Evolutionary conservation across 2,113 vertebrate species (phyloP).

Genomic region (Xenotilapia flavipinnis): DNA sequence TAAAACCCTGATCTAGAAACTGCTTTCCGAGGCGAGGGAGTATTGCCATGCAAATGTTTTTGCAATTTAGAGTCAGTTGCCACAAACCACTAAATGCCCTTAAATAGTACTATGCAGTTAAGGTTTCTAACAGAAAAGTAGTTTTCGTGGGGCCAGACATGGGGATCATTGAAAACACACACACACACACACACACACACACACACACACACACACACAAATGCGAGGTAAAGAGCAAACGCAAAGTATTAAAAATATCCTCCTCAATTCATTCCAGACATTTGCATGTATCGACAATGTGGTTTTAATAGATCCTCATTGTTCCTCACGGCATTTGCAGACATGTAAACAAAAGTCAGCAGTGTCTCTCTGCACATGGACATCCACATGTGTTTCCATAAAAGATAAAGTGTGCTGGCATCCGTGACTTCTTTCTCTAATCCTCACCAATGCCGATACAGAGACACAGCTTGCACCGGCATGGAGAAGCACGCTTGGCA

Average conservation of each 20-base stretch:
- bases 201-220: not conserved
- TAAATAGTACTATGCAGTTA: slow-evolving; percentile 69
- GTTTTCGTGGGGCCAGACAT: slow-evolving; percentile 47
- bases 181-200: no score
- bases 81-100: slow-evolving; percentile 71
- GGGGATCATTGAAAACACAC: slow-evolving; percentile 21
- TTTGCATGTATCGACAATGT: slow-evolving; percentile 53
- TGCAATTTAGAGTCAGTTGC: slow-evolving; percentile 68
- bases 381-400: slow-evolving; percentile 49
- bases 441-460: slow-evolving; percentile 21
- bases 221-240: slow-evolving; percentile 26
- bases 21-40: slow-evolving; percentile 54
- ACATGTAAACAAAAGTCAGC: slow-evolving; percentile 57
- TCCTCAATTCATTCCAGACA: slow-evolving; percentile 30
- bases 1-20: slow-evolving; percentile 71
- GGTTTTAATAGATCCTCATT: slow-evolving; percentile 51
- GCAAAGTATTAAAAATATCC: slow-evolving; percentile 56
- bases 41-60: slow-evolving; percentile 70
- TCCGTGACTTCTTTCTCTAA: slow-evolving; percentile 20
- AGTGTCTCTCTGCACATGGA: slow-evolving; percentile 38
- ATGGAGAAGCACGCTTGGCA: slow-evolving; percentile 18
- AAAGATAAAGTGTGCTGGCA: slow-evolving; percentile 29
- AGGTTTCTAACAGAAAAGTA: slow-evolving; percentile 62
- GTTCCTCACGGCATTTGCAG: slow-evolving; percentile 46
- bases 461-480: slow-evolving; percentile 20